A percentile compares a stretch with the other conserved stretches of the same genome.
Conservation (phyloP, 2,113 vertebrate genomes). For the Rousettus leschenaultii region DNA sequence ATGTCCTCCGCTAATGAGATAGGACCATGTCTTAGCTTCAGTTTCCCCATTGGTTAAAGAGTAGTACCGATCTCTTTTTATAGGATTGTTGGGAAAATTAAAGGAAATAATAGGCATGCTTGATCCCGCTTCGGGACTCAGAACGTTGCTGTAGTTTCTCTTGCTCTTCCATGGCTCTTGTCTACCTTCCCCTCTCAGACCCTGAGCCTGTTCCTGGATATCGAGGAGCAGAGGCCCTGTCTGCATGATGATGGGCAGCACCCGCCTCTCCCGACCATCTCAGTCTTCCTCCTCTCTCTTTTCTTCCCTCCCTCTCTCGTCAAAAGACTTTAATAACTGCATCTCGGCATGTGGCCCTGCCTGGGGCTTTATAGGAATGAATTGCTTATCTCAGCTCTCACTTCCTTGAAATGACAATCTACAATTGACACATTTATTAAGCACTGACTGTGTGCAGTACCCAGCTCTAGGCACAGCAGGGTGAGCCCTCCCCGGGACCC, state of each 20-base stretch:
- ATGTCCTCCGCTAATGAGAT: rapidly evolving
- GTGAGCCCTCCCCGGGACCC: not conserved
- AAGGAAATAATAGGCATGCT: not conserved
- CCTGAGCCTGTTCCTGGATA: not conserved
- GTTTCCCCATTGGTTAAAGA: not conserved
- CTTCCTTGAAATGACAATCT: constrained; percentile 29
- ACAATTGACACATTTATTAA: constrained; percentile 29
- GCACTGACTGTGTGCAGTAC: constrained; percentile 12
- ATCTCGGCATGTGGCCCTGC: constrained; percentile 42
- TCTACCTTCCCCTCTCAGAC: not conserved
- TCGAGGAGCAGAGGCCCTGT: not conserved
- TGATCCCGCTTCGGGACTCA: not conserved
- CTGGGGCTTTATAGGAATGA: constrained; percentile 60
- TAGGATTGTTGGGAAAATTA: not conserved
- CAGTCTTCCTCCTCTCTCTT: not conserved
- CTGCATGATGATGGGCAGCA: not conserved
- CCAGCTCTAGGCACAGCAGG: not conserved
- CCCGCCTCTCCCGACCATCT: not conserved
- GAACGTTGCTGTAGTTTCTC: not conserved
- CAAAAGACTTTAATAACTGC: constrained; percentile 65
- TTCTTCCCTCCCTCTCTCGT: constrained; percentile 34
- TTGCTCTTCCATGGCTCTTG: not conserved
- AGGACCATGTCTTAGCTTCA: not conserved
- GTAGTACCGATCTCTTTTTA: not conserved
- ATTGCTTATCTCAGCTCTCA: constrained; percentile 41